A percentile compares a stretch with the other conserved stretches of the same genome.
These are phyloP conservation scores for Corythornis cristatus DNA, from an alignment of 2,113 vertebrate species.

Conservation along the genomic window DNA sequence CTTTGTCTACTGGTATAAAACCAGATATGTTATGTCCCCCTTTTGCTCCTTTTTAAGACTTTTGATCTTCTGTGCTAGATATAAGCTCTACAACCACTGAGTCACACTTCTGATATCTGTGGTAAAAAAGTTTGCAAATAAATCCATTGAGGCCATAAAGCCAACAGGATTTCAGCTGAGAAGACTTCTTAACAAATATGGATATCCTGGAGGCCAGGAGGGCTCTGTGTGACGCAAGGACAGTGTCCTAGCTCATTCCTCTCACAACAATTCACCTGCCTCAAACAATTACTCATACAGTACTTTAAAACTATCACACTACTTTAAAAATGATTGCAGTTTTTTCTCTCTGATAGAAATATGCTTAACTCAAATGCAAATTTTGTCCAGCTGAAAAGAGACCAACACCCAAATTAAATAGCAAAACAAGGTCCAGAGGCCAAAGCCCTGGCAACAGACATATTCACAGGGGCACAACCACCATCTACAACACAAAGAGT, in stretches of 20 bases:
- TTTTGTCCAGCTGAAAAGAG: neutral
- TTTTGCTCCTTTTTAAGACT: neutral
- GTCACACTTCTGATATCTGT: neutral
- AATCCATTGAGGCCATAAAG: neutral
- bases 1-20: neutral
- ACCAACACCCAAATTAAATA: neutral
- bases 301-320: neutral
- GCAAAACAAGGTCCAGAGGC: neutral
- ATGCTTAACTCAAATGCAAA: neutral
- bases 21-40: neutral
- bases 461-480: neutral
- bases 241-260: neutral
- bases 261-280: neutral
- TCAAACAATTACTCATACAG: neutral
- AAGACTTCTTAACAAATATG: neutral
- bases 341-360: neutral
- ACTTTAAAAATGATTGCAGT: neutral
- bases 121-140: neutral
- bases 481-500: fast-evolving
- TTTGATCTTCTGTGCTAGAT: neutral
- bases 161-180: neutral
- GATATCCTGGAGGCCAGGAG: neutral
- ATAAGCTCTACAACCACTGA: neutral
- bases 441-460: neutral
- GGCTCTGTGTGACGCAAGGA: neutral